Percentiles rank a stretch among this genome's conserved stretches.
Evolutionary conservation across 2,888 invertebrate species (phyloP).

Genomic region (Temnothorax ravouxi): DNA sequence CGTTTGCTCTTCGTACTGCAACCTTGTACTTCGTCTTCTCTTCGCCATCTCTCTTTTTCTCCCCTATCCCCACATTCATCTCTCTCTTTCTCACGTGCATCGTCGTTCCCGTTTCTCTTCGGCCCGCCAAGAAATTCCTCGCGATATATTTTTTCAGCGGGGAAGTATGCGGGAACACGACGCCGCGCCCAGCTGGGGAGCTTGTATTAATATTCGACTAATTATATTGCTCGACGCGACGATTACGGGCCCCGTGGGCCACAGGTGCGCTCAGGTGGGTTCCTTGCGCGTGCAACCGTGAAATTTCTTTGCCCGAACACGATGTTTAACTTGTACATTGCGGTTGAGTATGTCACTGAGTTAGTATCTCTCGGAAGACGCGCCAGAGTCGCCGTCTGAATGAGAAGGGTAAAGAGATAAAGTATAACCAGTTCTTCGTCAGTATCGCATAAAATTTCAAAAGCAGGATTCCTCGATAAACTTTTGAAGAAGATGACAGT

Average conservation of each 20-base stretch:
- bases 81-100: not conserved
- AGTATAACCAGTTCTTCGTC: not conserved
- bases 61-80: not conserved
- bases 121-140: conserved; percentile 46
- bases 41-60: conserved; percentile 1
- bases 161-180: conserved; percentile 48
- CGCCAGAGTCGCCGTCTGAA: not conserved
- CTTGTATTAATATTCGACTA: conserved; percentile 69
- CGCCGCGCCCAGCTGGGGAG: conserved; percentile 58
- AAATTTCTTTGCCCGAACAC: conserved; percentile 14
- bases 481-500: not conserved
- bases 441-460: not conserved
- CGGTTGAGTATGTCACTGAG: not conserved
- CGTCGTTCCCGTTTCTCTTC: not conserved
- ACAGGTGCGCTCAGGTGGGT: conserved; percentile 60
- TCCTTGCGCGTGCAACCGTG: conserved; percentile 46
- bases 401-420: not conserved
- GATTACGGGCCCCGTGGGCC: conserved; percentile 53
- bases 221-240: conserved; percentile 68
- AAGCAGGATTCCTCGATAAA: not conserved
- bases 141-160: conserved; percentile 60
- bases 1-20: not conserved
- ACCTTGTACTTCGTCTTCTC: conserved; percentile 4
- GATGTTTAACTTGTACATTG: conserved; percentile 15
- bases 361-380: not conserved